phyloP scores from a whole-genome alignment of 2,888 invertebrate species.

The Scaptomyza polygonia region DNA sequence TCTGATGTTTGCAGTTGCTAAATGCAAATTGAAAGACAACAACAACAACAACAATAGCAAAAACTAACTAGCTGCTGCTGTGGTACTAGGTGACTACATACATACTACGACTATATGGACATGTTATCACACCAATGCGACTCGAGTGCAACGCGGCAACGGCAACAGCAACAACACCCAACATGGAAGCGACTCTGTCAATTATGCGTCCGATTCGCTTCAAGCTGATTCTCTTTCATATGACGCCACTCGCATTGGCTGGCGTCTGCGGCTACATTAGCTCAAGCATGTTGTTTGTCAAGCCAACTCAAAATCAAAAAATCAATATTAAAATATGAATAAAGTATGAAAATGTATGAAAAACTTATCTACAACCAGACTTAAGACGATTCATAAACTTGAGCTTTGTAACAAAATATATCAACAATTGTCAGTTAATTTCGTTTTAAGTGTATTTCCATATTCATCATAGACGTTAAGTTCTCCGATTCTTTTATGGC shows the following conservation, averaged over 20 bases:
- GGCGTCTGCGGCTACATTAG: conserved; percentile 5
- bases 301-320: background rate
- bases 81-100: no score
- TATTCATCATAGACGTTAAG: background rate
- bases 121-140: conserved; percentile 55
- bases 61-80: conserved; percentile 24
- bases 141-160: conserved; percentile 8
- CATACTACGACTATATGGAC: conserved; percentile 43
- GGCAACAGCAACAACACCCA: conserved; percentile 27
- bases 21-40: conserved; percentile 70
- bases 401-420: no score
- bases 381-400: no score
- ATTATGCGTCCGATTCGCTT: conserved; percentile 49
- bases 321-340: no score
- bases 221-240: conserved; percentile 13
- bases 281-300: background rate
- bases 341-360: no score
- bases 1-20: conserved; percentile 52
- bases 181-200: conserved; percentile 46
- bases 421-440: no score
- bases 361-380: no score
- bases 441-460: conserved; percentile 14
- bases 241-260: background rate
- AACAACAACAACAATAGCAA: conserved; percentile 48
- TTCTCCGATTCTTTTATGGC: conserved; percentile 11